These are phyloP conservation scores for Ctenomys sociabilis DNA, from an alignment of 2,113 vertebrate genomes.

Conservation along the genomic window DNA sequence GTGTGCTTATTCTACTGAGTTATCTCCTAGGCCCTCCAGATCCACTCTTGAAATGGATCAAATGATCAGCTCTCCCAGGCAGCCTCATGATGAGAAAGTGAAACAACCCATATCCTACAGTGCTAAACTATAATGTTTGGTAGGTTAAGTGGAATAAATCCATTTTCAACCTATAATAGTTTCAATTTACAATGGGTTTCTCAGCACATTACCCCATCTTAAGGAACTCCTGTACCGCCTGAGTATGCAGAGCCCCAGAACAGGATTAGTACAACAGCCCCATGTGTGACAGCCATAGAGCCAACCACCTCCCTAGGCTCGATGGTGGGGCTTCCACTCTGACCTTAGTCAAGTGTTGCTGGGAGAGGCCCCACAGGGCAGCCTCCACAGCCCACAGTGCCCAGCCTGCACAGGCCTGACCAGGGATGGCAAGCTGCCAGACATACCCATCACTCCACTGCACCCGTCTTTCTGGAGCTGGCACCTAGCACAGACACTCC, in stretches of 20 bases:
- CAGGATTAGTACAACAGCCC: neutral
- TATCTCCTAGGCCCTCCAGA: neutral
- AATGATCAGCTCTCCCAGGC: neutral
- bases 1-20: too few relatives aligned
- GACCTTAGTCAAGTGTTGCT: rapidly evolving
- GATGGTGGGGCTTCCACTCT: rapidly evolving
- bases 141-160: neutral
- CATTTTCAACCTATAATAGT: neutral
- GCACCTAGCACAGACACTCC: neutral
- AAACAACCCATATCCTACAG: neutral
- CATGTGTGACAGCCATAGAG: neutral
- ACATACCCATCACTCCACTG: neutral
- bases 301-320: neutral
- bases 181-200: neutral
- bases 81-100: neutral
- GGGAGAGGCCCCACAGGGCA: neutral
- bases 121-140: neutral
- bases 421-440: neutral
- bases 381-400: neutral
- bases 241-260: rapidly evolving
- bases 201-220: neutral
- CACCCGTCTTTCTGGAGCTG: neutral
- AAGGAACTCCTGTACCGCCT: neutral
- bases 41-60: neutral
- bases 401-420: neutral